Base-by-base conservation (phyloP, 2,888 invertebrate genomes). In the Camponotus fellah region DNA sequence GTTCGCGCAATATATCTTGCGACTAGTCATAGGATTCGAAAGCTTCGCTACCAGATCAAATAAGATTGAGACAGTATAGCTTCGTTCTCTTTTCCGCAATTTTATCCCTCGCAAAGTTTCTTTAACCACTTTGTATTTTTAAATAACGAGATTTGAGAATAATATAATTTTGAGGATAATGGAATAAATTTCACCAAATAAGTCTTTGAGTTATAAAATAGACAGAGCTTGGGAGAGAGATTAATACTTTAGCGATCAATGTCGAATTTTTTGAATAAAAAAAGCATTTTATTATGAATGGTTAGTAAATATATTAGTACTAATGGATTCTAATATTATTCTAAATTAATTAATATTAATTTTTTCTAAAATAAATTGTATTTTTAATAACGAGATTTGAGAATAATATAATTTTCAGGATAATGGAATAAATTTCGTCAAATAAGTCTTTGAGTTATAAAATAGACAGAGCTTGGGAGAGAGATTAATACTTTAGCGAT, bases 11-110 rank as follows among this genome's bases (percentile, higher is more conserved):
- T 80, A 80, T 71, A 80, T 80, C 43, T 80, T 43, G 46, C 71
- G 46, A 71, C 69, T 37, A 60, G 77, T 66, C 68, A 43, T 26
- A 43, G 79, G 46, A 80, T 80, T 80, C 71, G 71, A 80, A 40
- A 60, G 71, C 71, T 69, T 46, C 71, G 34, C 79, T 71, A 69
- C 34, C 26, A 49, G 62, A 80, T 46, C 71, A 60, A 46, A 49
- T 46, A 80, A 71, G 60, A 80, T 60, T n/a, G 37, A 46, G 34
- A 32, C 17, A 60, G 12, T n/a, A 21, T 12, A 60, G 60, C 12
- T 40, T 66, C 17, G 21, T 37, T 21, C 17, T 26, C 37, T 21
- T 21, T 37, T 34, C 10, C 58, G 32, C 43, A 56, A 60, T 60
- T 71, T 46, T 10, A 60, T 79, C 34, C 26, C 21, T 56, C 26